Base-by-base conservation (phyloP, 2,797 vertebrate species). In the Otolemur crassicaudatus region DNA sequence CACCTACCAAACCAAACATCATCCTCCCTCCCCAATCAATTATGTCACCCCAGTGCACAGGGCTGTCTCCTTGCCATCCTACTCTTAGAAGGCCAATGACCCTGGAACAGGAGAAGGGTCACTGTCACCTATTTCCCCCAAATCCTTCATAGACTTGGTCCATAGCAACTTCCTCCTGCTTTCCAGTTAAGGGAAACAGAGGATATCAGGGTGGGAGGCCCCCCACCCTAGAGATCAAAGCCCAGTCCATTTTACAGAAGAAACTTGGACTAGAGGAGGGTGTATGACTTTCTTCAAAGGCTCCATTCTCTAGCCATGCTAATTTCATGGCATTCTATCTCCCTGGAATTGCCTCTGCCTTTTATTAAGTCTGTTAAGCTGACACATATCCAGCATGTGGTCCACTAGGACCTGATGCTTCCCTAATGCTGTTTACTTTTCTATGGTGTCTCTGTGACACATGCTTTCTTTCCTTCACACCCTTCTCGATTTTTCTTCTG, bases 21-120 rank as follows among this genome's bases (percentile, higher is more conserved):
- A 17, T 11, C 43, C 31, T 46, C 61, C 9, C 34, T 37, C 23
- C 40, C 43, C 77, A 29, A 1, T 27, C 53, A 77, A 37, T 67
- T 34, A 70, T n/a, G 60, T 82, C 94, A 85, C 53, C 7, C 27
- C n/a, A 82, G 31, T 4, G 20, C 17, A 0, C 7, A 73, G 76
- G 19, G 60, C 34, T 95, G 86, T 86, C 70, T 96, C 60, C 70
- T 65, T 86, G 82, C 75, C 61, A 46, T 63, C 58, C 72, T 70
- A 58, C 82, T 82, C 94, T 84, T 65, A 67, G 89, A 76, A 80
- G 90, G 60, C 27, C 53, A 84, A 23, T 37, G 58, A 61, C 14
- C 29, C 37, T 65, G 61, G 70, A 72, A 58, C 72, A 61, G 29
- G 53, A 90, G 70, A 94, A 84, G 84, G 27, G 23, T 92, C 69